Conservation (phyloP, 2,888 invertebrate genomes). For the Sesia bembeciformis region DNA sequence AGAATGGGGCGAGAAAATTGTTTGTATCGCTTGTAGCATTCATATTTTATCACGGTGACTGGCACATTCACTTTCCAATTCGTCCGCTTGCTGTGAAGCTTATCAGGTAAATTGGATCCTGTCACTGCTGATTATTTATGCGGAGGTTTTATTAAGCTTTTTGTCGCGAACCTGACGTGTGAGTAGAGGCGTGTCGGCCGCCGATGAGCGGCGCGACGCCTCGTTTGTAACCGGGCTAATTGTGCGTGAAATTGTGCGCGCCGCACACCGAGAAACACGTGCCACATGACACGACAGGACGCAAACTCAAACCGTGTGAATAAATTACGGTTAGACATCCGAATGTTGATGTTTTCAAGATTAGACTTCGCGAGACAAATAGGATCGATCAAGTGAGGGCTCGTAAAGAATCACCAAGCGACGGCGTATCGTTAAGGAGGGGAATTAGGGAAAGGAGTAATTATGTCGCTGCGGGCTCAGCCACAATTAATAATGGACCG, state of each 20-base stretch:
- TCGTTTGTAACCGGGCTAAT: slow-evolving; percentile 9
- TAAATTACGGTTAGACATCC: too few species aligned
- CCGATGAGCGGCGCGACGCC: not conserved
- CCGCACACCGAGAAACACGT: slow-evolving; percentile 5
- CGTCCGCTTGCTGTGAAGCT: not conserved
- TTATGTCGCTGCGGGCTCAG: too few species aligned
- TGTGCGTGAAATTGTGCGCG: slow-evolving; percentile 16
- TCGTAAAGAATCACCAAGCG: too few species aligned
- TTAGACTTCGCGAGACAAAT: too few species aligned
- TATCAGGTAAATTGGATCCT: not conserved
- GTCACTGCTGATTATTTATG: not conserved
- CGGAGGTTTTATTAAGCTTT: slow-evolving; percentile 1
- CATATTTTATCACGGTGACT: too few species aligned
- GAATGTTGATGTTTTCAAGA: too few species aligned
- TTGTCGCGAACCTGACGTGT: not conserved
- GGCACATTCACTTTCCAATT: too few species aligned
- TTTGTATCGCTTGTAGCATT: not conserved
- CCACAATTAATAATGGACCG: too few species aligned
- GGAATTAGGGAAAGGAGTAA: too few species aligned
- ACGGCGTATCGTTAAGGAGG: too few species aligned
- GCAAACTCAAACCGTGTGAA: too few species aligned
- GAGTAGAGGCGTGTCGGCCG: not conserved
- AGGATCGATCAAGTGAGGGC: too few species aligned
- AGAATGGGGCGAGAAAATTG: not conserved
- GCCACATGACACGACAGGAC: not conserved